phyloP scores from a whole-genome alignment of 2,888 invertebrate genomes.

The Tricholauxania praeusta region DNA sequence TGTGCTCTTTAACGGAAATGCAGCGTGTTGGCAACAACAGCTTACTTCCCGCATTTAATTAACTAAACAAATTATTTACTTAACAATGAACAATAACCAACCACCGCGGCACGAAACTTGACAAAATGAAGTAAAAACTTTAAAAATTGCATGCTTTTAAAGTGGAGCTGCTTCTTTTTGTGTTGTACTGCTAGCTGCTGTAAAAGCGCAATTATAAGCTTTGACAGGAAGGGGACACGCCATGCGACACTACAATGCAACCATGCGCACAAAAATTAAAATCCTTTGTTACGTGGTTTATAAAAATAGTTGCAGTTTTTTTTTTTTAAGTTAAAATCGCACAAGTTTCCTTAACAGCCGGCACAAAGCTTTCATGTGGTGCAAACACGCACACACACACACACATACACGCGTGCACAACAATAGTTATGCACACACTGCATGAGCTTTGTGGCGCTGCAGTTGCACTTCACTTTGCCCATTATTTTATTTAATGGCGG shows the following conservation, averaged over 20 bases:
- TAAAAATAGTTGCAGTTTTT: no score
- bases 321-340: background rate
- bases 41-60: background rate
- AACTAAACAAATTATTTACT: slow-evolving; percentile 10
- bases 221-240: background rate
- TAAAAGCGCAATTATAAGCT: slow-evolving; percentile 3
- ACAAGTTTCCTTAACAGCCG: background rate
- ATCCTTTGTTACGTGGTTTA: no score
- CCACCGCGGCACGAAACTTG: background rate
- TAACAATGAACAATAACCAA: background rate
- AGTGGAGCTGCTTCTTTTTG: no score
- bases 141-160: background rate
- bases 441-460: background rate
- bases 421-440: background rate
- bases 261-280: no score
- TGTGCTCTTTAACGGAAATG: no score
- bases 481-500: slow-evolving; percentile 18
- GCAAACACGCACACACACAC: background rate
- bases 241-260: no score
- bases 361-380: background rate
- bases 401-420: slow-evolving; percentile 4
- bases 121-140: background rate
- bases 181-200: background rate
- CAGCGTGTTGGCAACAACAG: no score
- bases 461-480: slow-evolving; percentile 19